These are phyloP conservation scores for Upupa epops DNA, from an alignment of 2,113 vertebrate species.

Conservation along the genomic window DNA sequence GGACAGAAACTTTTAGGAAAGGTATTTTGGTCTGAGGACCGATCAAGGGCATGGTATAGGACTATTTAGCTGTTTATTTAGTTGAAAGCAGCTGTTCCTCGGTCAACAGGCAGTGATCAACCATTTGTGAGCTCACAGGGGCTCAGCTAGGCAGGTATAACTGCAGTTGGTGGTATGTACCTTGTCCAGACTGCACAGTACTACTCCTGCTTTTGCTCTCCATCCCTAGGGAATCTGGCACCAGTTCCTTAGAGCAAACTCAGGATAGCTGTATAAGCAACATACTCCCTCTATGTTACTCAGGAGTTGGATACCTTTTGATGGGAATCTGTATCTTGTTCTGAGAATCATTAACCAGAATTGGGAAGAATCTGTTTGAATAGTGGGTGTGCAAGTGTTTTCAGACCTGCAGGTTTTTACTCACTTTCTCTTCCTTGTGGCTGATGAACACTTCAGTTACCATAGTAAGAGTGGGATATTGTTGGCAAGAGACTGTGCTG, in stretches of 20 bases:
- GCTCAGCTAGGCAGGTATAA: not conserved
- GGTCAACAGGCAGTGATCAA: not conserved
- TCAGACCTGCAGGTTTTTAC: not conserved
- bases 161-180: not conserved
- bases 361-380: not conserved
- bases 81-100: not conserved
- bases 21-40: not conserved
- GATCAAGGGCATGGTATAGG: rapidly evolving
- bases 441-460: not conserved
- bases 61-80: not conserved
- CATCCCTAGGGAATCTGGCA: not conserved
- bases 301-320: not conserved
- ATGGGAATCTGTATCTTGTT: not conserved
- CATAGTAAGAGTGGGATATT: not conserved
- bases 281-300: rapidly evolving
- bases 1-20: not conserved
- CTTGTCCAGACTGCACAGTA: not conserved
- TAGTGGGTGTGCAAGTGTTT: not conserved
- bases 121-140: not conserved
- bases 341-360: not conserved
- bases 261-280: not conserved
- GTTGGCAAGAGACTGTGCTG: not conserved
- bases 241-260: not conserved
- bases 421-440: not conserved
- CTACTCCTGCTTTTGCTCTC: not conserved